These are phyloP conservation scores for Eufriesea mexicana DNA, from an alignment of 1,140 invertebrate species.

Conservation along the genomic window DNA sequence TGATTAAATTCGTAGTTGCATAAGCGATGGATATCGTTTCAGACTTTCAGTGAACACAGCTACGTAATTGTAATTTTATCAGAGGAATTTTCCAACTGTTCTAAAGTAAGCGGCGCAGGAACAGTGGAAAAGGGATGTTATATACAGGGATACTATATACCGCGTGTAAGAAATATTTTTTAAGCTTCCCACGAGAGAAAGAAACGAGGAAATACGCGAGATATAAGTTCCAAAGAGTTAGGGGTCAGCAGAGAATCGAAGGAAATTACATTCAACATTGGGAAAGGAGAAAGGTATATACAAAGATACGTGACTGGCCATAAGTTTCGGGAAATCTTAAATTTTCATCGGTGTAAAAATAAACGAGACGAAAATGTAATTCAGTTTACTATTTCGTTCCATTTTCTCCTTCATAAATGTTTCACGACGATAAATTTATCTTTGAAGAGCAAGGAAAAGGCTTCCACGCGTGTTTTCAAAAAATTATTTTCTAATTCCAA, in stretches of 20 bases:
- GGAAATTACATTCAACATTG: slow-evolving; percentile 1
- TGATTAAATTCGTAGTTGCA: too few relatives aligned
- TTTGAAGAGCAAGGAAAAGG: too few relatives aligned
- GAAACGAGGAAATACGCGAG: background rate
- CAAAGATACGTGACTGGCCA: background rate
- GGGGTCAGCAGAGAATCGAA: background rate
- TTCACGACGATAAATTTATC: too few relatives aligned
- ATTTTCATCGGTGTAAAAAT: background rate
- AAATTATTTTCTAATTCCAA: background rate
- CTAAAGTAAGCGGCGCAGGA: background rate
- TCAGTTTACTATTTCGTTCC: background rate
- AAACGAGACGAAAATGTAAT: background rate
- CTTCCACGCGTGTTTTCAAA: background rate
- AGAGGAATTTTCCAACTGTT: too few relatives aligned
- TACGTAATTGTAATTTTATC: too few relatives aligned
- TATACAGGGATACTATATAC: too few relatives aligned
- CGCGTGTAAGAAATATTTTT: background rate
- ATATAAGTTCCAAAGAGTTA: background rate
- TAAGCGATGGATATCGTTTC: too few relatives aligned
- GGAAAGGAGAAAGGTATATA: background rate
- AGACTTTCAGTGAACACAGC: too few relatives aligned
- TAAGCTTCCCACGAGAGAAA: background rate
- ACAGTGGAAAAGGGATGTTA: background rate
- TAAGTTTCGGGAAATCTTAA: background rate
- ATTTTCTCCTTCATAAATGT: background rate